Evolutionary conservation across 1,140 invertebrate species (phyloP).

Genomic region (Papilio glaucus): DNA sequence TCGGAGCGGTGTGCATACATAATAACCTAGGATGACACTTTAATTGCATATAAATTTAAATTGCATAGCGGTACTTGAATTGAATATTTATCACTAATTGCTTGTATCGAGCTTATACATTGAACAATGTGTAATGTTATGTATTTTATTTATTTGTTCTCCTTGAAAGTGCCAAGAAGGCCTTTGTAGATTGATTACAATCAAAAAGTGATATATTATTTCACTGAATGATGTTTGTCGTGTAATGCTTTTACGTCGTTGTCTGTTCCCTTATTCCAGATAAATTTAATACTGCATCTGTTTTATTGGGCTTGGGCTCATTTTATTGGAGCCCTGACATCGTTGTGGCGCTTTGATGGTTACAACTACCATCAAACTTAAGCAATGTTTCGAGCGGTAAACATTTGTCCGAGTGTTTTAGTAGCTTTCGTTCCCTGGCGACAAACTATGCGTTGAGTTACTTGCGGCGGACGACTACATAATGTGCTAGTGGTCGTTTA

Average conservation of each 20-base stretch:
- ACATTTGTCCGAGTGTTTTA: conserved; percentile 34
- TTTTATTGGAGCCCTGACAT: conserved; percentile 19
- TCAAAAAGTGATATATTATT: conserved; percentile 14
- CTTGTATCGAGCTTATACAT: not conserved
- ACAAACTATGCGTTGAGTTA: conserved; percentile 20
- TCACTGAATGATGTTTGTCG: not conserved
- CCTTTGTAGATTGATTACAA: not conserved
- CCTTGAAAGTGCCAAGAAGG: not conserved
- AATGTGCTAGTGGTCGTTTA: conserved; percentile 24
- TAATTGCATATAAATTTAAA: too few relatives aligned
- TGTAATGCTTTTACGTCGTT: conserved; percentile 2
- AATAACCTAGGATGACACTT: too few relatives aligned
- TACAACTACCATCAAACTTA: conserved; percentile 34
- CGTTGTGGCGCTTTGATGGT: conserved; percentile 25
- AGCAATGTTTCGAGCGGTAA: conserved; percentile 22
- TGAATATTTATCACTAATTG: not conserved
- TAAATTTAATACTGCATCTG: conserved; percentile 11
- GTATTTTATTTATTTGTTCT: not conserved
- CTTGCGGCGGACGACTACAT: not conserved
- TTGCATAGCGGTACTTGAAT: too few relatives aligned
- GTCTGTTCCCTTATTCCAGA: not conserved
- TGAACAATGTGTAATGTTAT: not conserved
- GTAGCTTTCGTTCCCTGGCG: conserved; percentile 21
- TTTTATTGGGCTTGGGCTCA: conserved; percentile 13
- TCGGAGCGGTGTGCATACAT: too few relatives aligned